Conservation (phyloP, 2,888 invertebrate species). For the Epinotia brunnichana region DNA sequence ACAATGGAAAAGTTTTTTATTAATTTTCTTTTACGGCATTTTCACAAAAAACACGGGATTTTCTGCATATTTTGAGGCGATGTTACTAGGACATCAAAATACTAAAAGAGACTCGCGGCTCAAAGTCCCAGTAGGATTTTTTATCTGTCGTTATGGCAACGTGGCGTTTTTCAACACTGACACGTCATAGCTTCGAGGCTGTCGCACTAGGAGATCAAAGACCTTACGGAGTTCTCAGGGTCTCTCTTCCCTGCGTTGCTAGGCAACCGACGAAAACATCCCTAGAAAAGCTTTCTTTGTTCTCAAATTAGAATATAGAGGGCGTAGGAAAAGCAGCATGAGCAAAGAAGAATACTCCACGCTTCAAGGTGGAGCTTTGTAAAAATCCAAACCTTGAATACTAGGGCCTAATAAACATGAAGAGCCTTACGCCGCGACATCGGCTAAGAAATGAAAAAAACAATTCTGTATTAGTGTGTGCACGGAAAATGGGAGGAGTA, state of each 20-base stretch:
- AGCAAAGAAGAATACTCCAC: slow-evolving; percentile 28
- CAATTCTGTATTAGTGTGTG: slow-evolving; percentile 49
- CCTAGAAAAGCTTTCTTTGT: slow-evolving; percentile 13
- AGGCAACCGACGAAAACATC: slow-evolving; percentile 36
- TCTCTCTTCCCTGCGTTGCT: slow-evolving; percentile 19
- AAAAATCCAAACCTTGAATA: slow-evolving; percentile 65
- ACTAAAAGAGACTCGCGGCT: slow-evolving; percentile 43
- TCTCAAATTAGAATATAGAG: slow-evolving; percentile 29
- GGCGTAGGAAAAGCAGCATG: slow-evolving; percentile 36
- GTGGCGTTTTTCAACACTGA: slow-evolving; percentile 47
- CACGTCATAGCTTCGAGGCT: slow-evolving; percentile 61
- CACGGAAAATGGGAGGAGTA: slow-evolving; percentile 53
- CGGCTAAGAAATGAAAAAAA: slow-evolving; percentile 46
- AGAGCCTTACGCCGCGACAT: slow-evolving; percentile 43
- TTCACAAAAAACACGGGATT: slow-evolving; percentile 75
- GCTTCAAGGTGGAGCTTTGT: slow-evolving; percentile 57
- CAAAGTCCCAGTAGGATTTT: neutral
- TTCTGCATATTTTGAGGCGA: slow-evolving; percentile 77
- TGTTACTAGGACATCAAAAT: slow-evolving; percentile 61
- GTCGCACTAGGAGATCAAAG: slow-evolving; percentile 58
- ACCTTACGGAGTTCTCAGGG: slow-evolving; percentile 15
- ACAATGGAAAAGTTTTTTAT: slow-evolving; percentile 48
- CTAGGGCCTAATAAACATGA: slow-evolving; percentile 58
- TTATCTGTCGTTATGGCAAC: slow-evolving; percentile 34
- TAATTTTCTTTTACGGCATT: slow-evolving; percentile 55